These are phyloP conservation scores for Amniataba percoides DNA, from an alignment of 2,797 vertebrate genomes.

Conservation along the genomic window DNA sequence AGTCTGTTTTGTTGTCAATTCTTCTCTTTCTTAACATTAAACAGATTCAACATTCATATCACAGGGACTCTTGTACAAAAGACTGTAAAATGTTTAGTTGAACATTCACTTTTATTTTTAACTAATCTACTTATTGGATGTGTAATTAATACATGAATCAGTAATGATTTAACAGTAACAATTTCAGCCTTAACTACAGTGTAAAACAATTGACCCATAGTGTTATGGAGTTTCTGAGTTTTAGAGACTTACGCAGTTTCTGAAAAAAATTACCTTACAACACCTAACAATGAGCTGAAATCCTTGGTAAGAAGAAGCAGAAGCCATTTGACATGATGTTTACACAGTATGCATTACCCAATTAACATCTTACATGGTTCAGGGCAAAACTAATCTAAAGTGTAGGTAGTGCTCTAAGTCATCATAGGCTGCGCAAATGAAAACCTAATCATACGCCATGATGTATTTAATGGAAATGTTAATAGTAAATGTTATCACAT, in stretches of 20 bases:
- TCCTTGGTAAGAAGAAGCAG: conserved; percentile 12
- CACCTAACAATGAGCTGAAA: conserved; percentile 11
- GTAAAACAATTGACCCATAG: background rate
- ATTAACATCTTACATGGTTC: conserved; percentile 66
- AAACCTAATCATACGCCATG: conserved; percentile 45
- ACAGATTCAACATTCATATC: too few relatives aligned
- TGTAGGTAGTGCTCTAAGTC: conserved; percentile 45
- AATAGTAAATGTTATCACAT: conserved; percentile 58
- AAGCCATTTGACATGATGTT: conserved; percentile 27
- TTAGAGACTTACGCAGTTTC: background rate
- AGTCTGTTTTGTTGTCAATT: too few relatives aligned
- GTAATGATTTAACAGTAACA: background rate
- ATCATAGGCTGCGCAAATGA: conserved; percentile 38
- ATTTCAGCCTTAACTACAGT: background rate
- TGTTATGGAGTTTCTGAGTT: background rate
- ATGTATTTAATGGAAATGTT: conserved; percentile 57
- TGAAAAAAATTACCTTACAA: background rate
- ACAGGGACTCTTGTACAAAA: too few relatives aligned
- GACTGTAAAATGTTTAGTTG: background rate
- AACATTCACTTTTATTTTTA: background rate
- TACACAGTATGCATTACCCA: conserved; percentile 31
- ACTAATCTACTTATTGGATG: background rate
- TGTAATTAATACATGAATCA: background rate
- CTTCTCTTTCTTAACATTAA: too few relatives aligned
- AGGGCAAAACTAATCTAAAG: conserved; percentile 59